Conservation (phyloP, 1,140 invertebrate species). For the Apocrypta bakeri region DNA sequence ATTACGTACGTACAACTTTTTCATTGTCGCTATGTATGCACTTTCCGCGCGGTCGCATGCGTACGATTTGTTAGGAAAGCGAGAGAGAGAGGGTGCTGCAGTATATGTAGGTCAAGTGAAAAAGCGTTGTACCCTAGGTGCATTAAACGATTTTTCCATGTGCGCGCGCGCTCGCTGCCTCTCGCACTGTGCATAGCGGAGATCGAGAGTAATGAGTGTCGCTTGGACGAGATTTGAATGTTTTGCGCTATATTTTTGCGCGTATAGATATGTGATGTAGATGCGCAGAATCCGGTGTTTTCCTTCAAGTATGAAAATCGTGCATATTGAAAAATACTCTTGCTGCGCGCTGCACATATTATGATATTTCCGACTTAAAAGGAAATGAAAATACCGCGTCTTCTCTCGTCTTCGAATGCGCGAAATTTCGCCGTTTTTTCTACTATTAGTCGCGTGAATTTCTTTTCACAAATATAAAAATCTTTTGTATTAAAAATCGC, state of each 20-base stretch:
- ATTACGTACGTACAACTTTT: not conserved
- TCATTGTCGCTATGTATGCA: not conserved
- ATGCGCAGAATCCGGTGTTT: not conserved
- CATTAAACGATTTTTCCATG: slow-evolving; percentile 5
- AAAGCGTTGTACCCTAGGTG: not conserved
- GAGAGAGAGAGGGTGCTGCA: too few relatives aligned
- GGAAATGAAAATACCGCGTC: not conserved
- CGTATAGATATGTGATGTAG: not conserved
- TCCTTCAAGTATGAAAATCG: not conserved
- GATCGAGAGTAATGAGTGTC: not conserved
- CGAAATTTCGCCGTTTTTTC: not conserved
- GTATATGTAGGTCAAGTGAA: not conserved
- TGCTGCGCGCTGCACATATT: not conserved
- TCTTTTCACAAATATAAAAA: too few relatives aligned
- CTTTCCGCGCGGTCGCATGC: slow-evolving; percentile 1
- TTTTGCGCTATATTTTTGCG: not conserved
- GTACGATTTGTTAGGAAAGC: not conserved
- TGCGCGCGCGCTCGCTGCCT: not conserved
- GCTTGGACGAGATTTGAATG: not conserved
- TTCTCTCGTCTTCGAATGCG: too few relatives aligned
- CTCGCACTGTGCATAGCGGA: not conserved
- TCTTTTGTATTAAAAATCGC: too few relatives aligned
- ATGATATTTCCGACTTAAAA: not conserved
- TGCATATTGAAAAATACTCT: not conserved
- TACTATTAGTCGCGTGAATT: not conserved